A percentile compares a stretch with the other conserved stretches of the same genome.
Conservation (phyloP, 2,113 vertebrate genomes). For the Erythrocebus patas region DNA sequence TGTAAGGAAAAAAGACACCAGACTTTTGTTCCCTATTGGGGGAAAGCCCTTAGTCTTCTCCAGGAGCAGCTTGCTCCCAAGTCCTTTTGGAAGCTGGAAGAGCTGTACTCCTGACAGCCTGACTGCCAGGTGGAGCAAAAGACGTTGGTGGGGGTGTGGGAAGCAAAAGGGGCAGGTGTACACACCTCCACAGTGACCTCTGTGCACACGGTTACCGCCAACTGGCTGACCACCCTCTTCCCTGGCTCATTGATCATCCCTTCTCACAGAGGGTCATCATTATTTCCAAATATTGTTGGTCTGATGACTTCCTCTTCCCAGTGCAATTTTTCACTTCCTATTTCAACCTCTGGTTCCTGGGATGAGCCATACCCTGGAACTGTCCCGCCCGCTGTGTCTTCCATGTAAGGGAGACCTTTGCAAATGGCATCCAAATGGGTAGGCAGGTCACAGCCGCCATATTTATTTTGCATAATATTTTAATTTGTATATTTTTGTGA, state of each 20-base stretch:
- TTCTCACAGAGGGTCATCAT: conserved; percentile 69
- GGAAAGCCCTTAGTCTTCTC: not conserved
- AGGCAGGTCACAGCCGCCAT: conserved; percentile 58
- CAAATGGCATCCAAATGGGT: conserved; percentile 49
- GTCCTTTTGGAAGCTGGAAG: not conserved
- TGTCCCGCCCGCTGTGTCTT: not conserved
- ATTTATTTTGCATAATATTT: conserved; percentile 81
- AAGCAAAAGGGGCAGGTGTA: not conserved
- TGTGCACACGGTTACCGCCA: conserved; percentile 26
- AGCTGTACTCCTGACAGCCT: not conserved
- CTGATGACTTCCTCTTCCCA: conserved; percentile 66
- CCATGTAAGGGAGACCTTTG: not conserved
- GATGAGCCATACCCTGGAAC: conserved; percentile 61
- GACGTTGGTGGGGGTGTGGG: conserved; percentile 1
- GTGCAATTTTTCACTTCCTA: conserved; percentile 65
- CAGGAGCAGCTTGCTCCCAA: not conserved
- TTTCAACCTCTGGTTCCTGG: conserved; percentile 58
- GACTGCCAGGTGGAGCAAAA: conserved; percentile 16
- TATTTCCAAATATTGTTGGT: conserved; percentile 68
- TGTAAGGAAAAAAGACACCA: not conserved
- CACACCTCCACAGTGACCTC: conserved; percentile 65
- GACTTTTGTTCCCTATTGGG: not conserved
- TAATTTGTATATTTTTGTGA: conserved; percentile 82
- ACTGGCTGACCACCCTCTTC: not conserved
- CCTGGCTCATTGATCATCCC: conserved; percentile 36